Evolutionary conservation across 2,888 invertebrate species (phyloP).

Genomic region (Nezara viridula): DNA sequence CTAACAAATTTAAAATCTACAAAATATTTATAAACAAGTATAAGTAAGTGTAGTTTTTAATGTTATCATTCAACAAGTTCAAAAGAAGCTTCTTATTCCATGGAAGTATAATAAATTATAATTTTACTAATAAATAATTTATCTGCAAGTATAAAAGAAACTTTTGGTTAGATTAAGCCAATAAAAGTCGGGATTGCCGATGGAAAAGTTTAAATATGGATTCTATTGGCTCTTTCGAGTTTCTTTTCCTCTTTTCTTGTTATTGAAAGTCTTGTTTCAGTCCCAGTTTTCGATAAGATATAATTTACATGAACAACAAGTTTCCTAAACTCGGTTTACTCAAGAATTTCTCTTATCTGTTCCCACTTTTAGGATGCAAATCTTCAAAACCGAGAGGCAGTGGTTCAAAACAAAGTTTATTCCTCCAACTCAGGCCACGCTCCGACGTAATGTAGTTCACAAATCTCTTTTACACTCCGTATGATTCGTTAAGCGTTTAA

Average conservation of each 20-base stretch:
- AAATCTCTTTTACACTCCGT: constrained; percentile 15
- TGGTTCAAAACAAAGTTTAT: not conserved
- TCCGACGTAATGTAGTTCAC: not conserved
- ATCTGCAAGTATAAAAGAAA: not conserved
- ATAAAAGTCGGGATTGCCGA: constrained; percentile 9
- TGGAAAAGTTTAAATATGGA: constrained; percentile 18
- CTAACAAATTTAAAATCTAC: too few relatives aligned
- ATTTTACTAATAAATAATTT: constrained; percentile 23
- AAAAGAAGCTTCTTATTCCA: too few relatives aligned
- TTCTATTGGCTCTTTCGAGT: not conserved
- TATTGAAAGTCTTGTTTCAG: constrained; percentile 35
- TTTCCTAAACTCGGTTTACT: not conserved
- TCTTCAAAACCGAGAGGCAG: not conserved
- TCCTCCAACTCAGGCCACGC: not conserved
- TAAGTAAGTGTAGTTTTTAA: too few relatives aligned
- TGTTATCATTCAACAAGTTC: too few relatives aligned
- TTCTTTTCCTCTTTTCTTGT: constrained; percentile 11
- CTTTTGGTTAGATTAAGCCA: not conserved
- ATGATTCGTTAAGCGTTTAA: not conserved
- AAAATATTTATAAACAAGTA: too few relatives aligned
- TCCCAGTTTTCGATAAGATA: constrained; percentile 1
- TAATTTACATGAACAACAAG: constrained; percentile 26
- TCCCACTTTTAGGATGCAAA: constrained; percentile 28
- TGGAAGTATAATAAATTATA: not conserved
- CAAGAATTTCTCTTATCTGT: constrained; percentile 26